phyloP scores from a whole-genome alignment of 2,113 vertebrate species.

The Podarcis cretensis region DNA sequence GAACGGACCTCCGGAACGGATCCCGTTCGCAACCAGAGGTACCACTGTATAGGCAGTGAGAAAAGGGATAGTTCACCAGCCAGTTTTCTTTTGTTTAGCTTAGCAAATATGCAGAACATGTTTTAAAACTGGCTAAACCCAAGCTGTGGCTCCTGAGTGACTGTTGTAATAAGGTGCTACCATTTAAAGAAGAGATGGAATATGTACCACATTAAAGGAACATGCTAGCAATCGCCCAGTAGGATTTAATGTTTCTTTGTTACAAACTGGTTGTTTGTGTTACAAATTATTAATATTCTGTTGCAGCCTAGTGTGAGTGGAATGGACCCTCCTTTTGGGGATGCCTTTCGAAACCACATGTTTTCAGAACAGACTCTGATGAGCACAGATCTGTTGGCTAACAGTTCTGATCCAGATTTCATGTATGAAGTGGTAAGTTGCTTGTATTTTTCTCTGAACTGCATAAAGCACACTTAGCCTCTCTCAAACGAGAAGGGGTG shows the following conservation, averaged over 20 bases:
- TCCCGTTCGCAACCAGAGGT: too few relatives aligned
- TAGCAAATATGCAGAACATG: neutral
- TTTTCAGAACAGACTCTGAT: constrained; percentile 97
- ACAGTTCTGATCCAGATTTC: constrained; percentile 97
- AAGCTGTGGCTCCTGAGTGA: neutral
- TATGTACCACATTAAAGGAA: neutral
- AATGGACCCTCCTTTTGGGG: constrained; percentile 99
- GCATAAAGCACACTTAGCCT: neutral
- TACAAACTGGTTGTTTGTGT: neutral
- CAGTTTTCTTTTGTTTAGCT: neutral
- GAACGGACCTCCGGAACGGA: too few relatives aligned
- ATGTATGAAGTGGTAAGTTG: constrained; percentile 97
- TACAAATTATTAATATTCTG: constrained; percentile 40
- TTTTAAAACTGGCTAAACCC: neutral
- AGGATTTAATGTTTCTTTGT: neutral
- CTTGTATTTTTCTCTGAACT: constrained; percentile 25
- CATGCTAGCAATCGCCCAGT: neutral
- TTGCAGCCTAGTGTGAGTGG: constrained; percentile 94
- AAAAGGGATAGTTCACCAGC: neutral
- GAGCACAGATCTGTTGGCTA: constrained; percentile 96
- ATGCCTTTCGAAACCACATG: constrained; percentile 96
- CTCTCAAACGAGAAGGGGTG: constrained; percentile 5
- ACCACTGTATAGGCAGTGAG: neutral
- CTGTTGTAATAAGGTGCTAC: neutral
- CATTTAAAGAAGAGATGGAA: neutral